Base-by-base conservation (phyloP, 2,113 vertebrate genomes). In the Strix aluco region DNA sequence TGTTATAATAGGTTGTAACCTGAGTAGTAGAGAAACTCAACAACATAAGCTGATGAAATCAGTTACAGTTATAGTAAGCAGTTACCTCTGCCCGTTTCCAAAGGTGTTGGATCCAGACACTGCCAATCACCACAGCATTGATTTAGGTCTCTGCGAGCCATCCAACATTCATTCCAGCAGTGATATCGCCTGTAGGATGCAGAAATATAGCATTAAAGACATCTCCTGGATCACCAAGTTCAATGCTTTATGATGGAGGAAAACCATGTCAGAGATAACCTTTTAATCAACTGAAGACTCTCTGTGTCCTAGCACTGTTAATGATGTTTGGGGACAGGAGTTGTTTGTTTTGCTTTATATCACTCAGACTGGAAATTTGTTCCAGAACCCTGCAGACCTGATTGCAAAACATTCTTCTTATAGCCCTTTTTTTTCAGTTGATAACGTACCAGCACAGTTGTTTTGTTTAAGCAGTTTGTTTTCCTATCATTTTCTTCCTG, bases 101-200 rank as follows among this genome's bases (percentile, higher is more conserved):
- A 65, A 55, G 93, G 96, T n/a, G 86, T 97, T 5, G 97, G 94
- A 90, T 97, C 96, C 66, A 98, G 86, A 92, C 94, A 96, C 62
- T 97, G 95, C 94, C 96, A 95, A 52, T 97, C 96, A 84, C 92
- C 93, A 44, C 83, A 95, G 67, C 94, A 95, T 8, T 97, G 95
- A 78, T 96, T 97, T 61, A 97, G 73, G 36, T 95, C 90, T 86
- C 95, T 94, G 55, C 87, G 92, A 90, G 92, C 75, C 94, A 97
- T 97, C 92, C 95, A 97, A 38, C 95, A 96, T 82, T 97, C 96
- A 83, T 94, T 97, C 94, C 94, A 97, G 49, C 92, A 96, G 77
- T 97, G 95, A 36, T 97, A 92, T 82, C 81, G 61, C 96, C 97
- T 97, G 44, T 57, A 51, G 38, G 42, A 80, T 65, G 40, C 9